phyloP scores from a whole-genome alignment of 2,113 vertebrate genomes.

The Anguilla rostrata region DNA sequence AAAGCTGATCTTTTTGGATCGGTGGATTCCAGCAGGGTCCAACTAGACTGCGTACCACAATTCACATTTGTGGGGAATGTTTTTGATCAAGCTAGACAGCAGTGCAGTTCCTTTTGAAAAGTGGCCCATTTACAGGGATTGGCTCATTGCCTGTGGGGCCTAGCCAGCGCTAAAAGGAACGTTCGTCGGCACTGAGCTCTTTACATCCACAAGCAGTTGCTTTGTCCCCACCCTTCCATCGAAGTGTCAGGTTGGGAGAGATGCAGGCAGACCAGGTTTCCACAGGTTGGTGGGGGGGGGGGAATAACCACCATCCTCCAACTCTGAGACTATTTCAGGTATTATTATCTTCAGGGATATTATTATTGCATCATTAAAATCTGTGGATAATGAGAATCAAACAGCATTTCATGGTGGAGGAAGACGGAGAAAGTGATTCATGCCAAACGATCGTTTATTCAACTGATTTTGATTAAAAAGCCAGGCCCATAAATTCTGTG shows the following conservation, averaged over 20 bases:
- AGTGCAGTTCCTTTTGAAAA: neutral
- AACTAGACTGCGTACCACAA: neutral
- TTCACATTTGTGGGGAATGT: neutral
- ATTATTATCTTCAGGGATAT: too few species aligned
- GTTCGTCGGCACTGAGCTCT: neutral
- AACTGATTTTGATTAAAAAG: neutral
- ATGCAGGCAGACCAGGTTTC: neutral
- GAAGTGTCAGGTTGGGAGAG: neutral
- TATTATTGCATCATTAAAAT: neutral
- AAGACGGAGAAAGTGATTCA: neutral
- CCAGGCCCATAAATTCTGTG: neutral
- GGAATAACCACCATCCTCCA: neutral
- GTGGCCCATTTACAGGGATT: neutral
- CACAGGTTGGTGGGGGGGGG: neutral
- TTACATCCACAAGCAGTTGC: neutral
- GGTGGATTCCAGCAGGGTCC: neutral
- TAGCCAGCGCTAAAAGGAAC: neutral
- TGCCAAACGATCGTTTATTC: neutral
- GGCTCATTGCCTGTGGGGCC: neutral
- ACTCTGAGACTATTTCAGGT: neutral
- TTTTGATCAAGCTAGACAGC: neutral
- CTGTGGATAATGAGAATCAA: neutral
- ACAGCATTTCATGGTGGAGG: neutral
- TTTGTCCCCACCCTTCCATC: neutral
- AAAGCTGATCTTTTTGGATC: neutral